phyloP scores from a whole-genome alignment of 2,888 invertebrate genomes.

The Caenorhabditis sp. region DNA sequence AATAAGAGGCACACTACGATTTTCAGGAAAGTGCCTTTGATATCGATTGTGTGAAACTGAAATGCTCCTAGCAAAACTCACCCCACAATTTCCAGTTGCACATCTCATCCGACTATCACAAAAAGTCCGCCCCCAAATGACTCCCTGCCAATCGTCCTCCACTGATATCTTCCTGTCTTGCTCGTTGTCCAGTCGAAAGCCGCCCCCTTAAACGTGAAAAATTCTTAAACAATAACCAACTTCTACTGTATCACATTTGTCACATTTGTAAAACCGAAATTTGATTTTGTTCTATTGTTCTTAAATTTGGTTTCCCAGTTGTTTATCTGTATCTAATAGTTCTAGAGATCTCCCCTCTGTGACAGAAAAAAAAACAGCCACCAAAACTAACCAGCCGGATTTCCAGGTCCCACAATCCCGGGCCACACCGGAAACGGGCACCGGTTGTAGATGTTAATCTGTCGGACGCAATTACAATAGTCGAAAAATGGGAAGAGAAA shows the following conservation, averaged over 20 bases:
- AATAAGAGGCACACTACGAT: too few species aligned
- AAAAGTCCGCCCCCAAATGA: slow-evolving; percentile 75
- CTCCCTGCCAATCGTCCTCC: slow-evolving; percentile 72
- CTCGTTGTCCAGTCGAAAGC: slow-evolving; percentile 72
- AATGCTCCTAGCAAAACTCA: too few species aligned
- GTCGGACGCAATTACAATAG: not conserved
- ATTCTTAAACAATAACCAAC: not conserved
- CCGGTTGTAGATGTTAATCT: slow-evolving; percentile 69
- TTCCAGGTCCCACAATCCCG: slow-evolving; percentile 69
- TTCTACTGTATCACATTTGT: not conserved
- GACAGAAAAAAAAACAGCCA: too few species aligned
- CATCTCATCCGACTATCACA: slow-evolving; percentile 74
- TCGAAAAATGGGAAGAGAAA: slow-evolving; percentile 24
- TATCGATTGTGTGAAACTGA: too few species aligned
- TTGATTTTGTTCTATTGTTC: too few species aligned
- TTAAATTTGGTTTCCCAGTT: too few species aligned
- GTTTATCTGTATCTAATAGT: not conserved
- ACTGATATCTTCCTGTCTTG: slow-evolving; percentile 62
- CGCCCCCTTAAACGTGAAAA: slow-evolving; percentile 54
- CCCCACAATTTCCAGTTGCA: slow-evolving; percentile 73
- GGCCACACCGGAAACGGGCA: slow-evolving; percentile 78
- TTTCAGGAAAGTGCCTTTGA: too few species aligned
- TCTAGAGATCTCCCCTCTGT: not conserved
- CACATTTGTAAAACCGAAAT: too few species aligned
- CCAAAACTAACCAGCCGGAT: slow-evolving; percentile 41